A percentile compares a stretch with the other conserved stretches of the same genome.
These are phyloP conservation scores for Thalassophryne amazonica DNA, from an alignment of 2,797 vertebrate genomes.

Conservation along the genomic window DNA sequence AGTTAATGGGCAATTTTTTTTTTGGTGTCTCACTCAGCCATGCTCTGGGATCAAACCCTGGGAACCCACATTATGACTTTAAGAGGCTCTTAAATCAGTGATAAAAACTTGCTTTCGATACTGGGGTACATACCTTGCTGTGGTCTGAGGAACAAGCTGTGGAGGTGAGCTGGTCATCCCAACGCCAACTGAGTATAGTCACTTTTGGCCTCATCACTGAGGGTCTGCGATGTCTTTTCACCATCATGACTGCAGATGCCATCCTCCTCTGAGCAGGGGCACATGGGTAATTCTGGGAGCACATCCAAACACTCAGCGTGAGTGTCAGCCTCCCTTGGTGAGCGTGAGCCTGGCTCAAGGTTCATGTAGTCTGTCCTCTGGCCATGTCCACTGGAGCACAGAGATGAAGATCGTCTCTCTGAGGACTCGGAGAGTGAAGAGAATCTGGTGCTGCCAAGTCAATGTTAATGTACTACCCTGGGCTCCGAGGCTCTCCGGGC, in stretches of 20 bases:
- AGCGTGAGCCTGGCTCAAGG: conserved; percentile 52
- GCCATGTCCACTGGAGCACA: conserved; percentile 55
- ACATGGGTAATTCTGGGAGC: conserved; percentile 52
- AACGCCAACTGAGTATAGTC: conserved; percentile 87
- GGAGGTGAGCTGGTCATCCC: conserved; percentile 65
- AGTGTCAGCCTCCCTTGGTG: conserved; percentile 27
- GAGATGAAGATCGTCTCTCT: conserved; percentile 76
- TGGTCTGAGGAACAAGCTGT: conserved; percentile 58
- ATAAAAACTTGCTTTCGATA: not conserved
- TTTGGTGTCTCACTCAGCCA: too few species aligned
- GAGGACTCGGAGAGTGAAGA: conserved; percentile 71
- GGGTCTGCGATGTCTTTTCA: conserved; percentile 29
- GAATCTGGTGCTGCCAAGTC: conserved; percentile 80
- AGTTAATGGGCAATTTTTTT: too few species aligned
- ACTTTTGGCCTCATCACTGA: conserved; percentile 57
- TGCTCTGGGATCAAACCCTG: too few species aligned
- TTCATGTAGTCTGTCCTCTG: conserved; percentile 64
- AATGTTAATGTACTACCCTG: conserved; percentile 88
- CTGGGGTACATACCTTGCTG: conserved; percentile 47
- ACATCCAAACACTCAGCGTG: conserved; percentile 28
- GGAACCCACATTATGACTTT: too few species aligned
- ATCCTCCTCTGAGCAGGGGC: conserved; percentile 41
- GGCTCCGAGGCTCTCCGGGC: conserved; percentile 86
- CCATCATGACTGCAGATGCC: conserved; percentile 32
- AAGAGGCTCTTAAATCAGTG: too few species aligned